Conservation (phyloP, 2,888 invertebrate genomes). For the Calliscelio sp. region DNA sequence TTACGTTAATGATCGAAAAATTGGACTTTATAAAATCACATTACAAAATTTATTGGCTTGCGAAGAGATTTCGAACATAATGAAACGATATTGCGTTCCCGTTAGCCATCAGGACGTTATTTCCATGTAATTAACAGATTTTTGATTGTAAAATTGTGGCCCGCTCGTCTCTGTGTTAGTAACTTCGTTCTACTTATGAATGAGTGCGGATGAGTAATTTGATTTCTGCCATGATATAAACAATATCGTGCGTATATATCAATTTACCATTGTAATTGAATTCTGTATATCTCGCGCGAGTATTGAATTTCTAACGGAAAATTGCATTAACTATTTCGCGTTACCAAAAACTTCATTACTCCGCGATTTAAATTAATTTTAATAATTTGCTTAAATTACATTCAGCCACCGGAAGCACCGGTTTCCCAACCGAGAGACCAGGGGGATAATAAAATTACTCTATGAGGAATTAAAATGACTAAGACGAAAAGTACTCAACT, state of each 20-base stretch:
- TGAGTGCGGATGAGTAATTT: slow-evolving; percentile 50
- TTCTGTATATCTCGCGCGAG: slow-evolving; percentile 44
- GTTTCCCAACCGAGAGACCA: not conserved
- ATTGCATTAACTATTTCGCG: slow-evolving; percentile 43
- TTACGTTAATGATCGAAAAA: no score
- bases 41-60: no score
- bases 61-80: no score
- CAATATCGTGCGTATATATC: slow-evolving; percentile 53
- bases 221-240: slow-evolving; percentile 58
- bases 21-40: no score
- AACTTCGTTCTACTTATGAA: slow-evolving; percentile 44
- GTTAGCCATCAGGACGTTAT: not conserved
- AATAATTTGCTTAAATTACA: slow-evolving; percentile 36
- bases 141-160: slow-evolving; percentile 13
- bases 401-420: not conserved
- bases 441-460: slow-evolving; percentile 14
- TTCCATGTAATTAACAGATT: slow-evolving; percentile 30
- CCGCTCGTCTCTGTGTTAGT: not conserved
- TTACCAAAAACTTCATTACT: slow-evolving; percentile 61
- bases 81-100: not conserved
- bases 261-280: slow-evolving; percentile 58
- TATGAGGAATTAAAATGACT: not conserved
- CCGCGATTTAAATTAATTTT: slow-evolving; percentile 46
- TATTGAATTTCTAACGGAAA: slow-evolving; percentile 45
- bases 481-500: slow-evolving; percentile 1